A percentile compares a stretch with the other conserved stretches of the same genome.
These are phyloP conservation scores for Zaprionus nigranus DNA, from an alignment of 1,140 invertebrate genomes.

Conservation along the genomic window DNA sequence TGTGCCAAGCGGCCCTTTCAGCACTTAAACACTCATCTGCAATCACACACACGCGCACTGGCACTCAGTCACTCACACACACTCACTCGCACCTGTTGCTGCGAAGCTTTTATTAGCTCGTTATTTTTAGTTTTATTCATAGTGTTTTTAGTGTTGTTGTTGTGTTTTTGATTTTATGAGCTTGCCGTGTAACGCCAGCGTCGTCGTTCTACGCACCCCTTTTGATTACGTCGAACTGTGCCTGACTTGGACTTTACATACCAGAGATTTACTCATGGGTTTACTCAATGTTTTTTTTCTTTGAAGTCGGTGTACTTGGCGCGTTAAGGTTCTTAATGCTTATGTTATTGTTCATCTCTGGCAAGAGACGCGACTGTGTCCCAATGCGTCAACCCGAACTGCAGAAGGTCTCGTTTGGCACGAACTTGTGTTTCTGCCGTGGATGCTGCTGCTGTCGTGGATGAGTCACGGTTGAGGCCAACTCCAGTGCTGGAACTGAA, in stretches of 20 bases:
- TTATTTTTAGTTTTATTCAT: conserved; percentile 60
- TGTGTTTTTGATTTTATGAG: conserved; percentile 49
- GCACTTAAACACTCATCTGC: conserved; percentile 18
- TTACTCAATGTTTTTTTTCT: conserved; percentile 5
- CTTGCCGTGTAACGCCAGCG: conserved; percentile 20
- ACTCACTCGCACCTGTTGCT: conserved; percentile 54
- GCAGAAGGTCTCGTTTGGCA: conserved; percentile 80
- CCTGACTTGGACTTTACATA: background rate
- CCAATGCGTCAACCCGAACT: conserved; percentile 55
- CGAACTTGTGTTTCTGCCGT: conserved; percentile 56
- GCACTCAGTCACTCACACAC: conserved; percentile 19
- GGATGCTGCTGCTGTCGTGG: conserved; percentile 12
- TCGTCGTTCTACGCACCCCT: conserved; percentile 66
- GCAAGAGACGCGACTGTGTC: background rate
- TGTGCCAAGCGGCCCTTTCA: conserved; percentile 40
- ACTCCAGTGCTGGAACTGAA: conserved; percentile 48
- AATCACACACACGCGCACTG: conserved; percentile 12
- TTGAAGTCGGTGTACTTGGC: conserved; percentile 22
- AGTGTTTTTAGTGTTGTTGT: conserved; percentile 15
- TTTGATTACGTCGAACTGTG: conserved; percentile 65
- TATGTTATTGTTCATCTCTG: conserved; percentile 29
- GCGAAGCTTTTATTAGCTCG: conserved; percentile 74
- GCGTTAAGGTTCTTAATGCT: conserved; percentile 15
- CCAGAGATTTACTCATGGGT: conserved; percentile 12
- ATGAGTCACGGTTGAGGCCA: conserved; percentile 73